Evolutionary conservation across 2,888 invertebrate genomes (phyloP).

Genomic region (Synanthedon tipuliformis): DNA sequence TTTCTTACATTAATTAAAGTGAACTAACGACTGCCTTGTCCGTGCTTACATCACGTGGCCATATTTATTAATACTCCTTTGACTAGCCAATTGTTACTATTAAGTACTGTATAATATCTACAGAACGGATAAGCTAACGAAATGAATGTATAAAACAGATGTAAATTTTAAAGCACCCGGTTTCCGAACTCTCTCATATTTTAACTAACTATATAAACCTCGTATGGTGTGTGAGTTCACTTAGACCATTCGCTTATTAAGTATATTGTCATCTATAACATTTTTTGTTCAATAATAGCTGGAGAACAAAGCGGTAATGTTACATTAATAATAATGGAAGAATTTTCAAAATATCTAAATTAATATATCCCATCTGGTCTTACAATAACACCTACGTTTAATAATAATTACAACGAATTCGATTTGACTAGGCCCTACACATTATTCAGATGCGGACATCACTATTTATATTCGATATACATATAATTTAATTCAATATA

Average conservation of each 20-base stretch:
- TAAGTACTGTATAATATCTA: slow-evolving; percentile 33
- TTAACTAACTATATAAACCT: slow-evolving; percentile 61
- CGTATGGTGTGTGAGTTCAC: slow-evolving; percentile 48
- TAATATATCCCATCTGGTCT: slow-evolving; percentile 34
- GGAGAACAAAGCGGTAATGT: slow-evolving; percentile 50
- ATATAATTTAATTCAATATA: slow-evolving; percentile 41
- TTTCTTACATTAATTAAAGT: slow-evolving; percentile 7
- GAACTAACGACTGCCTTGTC: slow-evolving; percentile 8
- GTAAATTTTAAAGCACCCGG: slow-evolving; percentile 70
- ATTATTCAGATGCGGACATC: slow-evolving; percentile 59
- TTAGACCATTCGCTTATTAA: slow-evolving; percentile 31
- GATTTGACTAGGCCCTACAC: slow-evolving; percentile 65
- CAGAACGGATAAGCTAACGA: slow-evolving; percentile 52
- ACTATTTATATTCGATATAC: slow-evolving; percentile 32
- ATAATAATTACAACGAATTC: slow-evolving; percentile 63
- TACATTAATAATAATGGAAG: slow-evolving; percentile 47
- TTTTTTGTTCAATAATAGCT: slow-evolving; percentile 26
- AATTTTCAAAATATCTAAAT: slow-evolving; percentile 58
- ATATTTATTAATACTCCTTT: slow-evolving; percentile 5
- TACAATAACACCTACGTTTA: slow-evolving; percentile 30
- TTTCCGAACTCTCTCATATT: slow-evolving; percentile 67
- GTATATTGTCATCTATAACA: neutral
- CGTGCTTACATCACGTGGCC: slow-evolving; percentile 1
- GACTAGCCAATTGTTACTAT: slow-evolving; percentile 24
- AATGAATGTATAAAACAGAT: slow-evolving; percentile 61